Conservation (phyloP, 2,113 vertebrate genomes). For the Ceuthmochares aereus region DNA sequence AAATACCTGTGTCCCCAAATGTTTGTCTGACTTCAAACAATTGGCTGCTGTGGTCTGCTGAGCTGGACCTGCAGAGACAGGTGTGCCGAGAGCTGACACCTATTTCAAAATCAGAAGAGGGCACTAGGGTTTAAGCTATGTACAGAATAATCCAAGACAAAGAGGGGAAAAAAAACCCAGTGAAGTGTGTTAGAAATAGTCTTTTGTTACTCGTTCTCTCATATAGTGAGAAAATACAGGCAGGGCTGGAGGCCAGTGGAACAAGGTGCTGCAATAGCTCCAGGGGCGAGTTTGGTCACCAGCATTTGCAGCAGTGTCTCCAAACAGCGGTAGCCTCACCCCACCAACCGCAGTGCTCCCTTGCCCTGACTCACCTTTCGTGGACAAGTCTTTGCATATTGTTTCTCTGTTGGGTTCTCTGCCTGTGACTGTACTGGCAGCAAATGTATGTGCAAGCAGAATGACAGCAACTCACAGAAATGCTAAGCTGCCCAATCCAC, state of each 20-base stretch:
- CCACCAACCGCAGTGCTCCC: neutral
- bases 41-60: neutral
- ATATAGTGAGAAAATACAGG: neutral
- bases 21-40: slow-evolving; percentile 1
- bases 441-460: accelerated
- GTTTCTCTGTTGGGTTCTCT: neutral
- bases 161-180: neutral
- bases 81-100: neutral
- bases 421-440: neutral
- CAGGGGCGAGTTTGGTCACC: neutral
- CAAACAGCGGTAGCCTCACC: neutral
- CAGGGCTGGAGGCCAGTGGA: neutral
- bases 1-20: neutral
- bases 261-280: neutral
- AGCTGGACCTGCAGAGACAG: neutral
- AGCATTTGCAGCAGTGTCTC: neutral
- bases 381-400: accelerated
- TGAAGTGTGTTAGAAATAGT: neutral
- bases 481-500: neutral
- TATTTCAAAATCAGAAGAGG: slow-evolving; percentile 47
- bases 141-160: slow-evolving; percentile 8
- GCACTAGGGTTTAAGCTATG: slow-evolving; percentile 33
- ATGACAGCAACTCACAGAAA: neutral
- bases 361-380: neutral
- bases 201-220: neutral